These are phyloP conservation scores for Calvadosia cruxmelitensis DNA, from an alignment of 30 jellyfish, hydroid and myxozoan species.

Conservation along the genomic window DNA sequence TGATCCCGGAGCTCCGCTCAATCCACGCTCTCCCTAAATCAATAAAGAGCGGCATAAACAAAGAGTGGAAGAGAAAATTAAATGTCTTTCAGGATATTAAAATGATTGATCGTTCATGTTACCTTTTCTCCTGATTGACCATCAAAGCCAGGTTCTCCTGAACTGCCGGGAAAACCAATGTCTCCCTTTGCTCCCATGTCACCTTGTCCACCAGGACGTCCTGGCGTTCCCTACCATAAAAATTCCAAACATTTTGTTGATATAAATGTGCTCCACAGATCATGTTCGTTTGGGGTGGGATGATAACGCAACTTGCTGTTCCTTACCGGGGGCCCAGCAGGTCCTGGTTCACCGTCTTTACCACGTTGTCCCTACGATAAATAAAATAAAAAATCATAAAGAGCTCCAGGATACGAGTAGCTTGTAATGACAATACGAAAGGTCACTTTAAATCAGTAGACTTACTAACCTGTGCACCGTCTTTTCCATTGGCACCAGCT, in stretches of 20 bases:
- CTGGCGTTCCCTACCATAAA: slow-evolving; percentile 14
- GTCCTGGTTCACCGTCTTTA: slow-evolving; percentile 62
- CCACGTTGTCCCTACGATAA: slow-evolving; percentile 62
- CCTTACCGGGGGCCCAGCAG: slow-evolving; percentile 53
- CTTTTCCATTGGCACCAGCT: slow-evolving; percentile 45
- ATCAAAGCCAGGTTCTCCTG: slow-evolving; percentile 24
- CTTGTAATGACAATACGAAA: too few species aligned
- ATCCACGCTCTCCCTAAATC: slow-evolving; percentile 8
- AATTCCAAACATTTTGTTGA: too few species aligned
- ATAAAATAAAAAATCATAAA: neutral
- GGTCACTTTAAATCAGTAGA: too few species aligned
- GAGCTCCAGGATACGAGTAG: too few species aligned
- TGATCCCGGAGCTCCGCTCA: slow-evolving; percentile 8
- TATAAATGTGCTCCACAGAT: too few species aligned
- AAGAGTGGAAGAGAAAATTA: too few species aligned
- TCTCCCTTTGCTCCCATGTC: slow-evolving; percentile 29
- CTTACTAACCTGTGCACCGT: neutral
- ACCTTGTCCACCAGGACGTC: slow-evolving; percentile 28
- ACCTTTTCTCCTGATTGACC: slow-evolving; percentile 37
- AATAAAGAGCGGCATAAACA: neutral
- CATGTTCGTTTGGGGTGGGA: too few species aligned
- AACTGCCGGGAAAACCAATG: slow-evolving; percentile 7
- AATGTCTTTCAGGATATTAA: neutral
- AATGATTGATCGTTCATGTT: neutral
- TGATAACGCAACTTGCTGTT: too few species aligned